Base-by-base conservation (phyloP, 1,140 invertebrate species). In the Uloborus diversus region DNA sequence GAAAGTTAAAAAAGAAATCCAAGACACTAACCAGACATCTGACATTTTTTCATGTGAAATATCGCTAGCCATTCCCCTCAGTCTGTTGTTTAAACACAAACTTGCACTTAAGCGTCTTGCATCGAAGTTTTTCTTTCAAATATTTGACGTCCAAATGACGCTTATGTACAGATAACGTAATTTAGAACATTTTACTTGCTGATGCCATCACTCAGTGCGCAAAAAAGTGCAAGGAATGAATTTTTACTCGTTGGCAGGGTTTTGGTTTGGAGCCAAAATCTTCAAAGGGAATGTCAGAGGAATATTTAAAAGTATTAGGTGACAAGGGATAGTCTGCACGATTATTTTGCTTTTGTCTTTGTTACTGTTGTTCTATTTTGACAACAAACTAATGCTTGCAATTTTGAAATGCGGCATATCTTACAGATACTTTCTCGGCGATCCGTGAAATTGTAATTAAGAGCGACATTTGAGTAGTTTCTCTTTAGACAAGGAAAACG, bases 21-120 rank as follows among this genome's bases (percentile, higher is more conserved):
- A 4, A 30, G 69, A 73, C 69, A 73, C 69, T 73, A 73, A 73
- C 69, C 13, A 73, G 69, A 73, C 69, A 73, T 23, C 30, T 73
- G 69, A 73, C 28, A 61, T 73, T 23, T 53, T 73, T 61, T 59
- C 32, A 23, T 47, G 47, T 37, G 37, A 11, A 11, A 5, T 5
- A 51, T 11, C 7, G 17, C 17, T 17, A 7, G 37, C 17, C 17
- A 17, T 42, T 42, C 7, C 37, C 7, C 37, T 42, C 17, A 14
- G 32, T 14, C 17, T 7, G 2, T 4, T 33, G 28, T 27, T 32
- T 23, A 35, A 14, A 35, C 27, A 56, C 28, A 28, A 62, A 9
- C 37, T 7, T 17, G 17, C 37, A 7, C 37, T 17, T n/a, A 68
- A 68, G 17, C 47, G 33, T 1, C 1, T 5, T 14, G 37, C 49